Conservation (phyloP, 2,888 invertebrate species). For the Eledone cirrhosa region DNA sequence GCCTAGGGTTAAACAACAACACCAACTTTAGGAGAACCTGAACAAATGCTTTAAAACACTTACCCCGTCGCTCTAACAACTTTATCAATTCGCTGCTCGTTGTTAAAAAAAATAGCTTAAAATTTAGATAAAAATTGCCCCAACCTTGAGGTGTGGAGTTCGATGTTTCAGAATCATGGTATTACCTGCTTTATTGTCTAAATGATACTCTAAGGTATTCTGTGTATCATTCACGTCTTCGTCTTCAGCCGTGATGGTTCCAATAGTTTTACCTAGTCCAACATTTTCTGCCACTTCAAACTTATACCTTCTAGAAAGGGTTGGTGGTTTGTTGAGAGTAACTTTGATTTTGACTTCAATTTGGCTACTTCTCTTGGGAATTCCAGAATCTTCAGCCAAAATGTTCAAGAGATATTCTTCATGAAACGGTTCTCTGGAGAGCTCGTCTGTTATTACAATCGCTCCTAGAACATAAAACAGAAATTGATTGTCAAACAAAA, state of each 20-base stretch:
- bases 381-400: slow-evolving; percentile 31
- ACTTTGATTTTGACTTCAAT: slow-evolving; percentile 27
- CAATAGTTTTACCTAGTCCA: slow-evolving; percentile 17
- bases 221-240: slow-evolving; percentile 6
- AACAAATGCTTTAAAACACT: too few relatives aligned
- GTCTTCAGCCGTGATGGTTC: slow-evolving; percentile 20
- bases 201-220: neutral
- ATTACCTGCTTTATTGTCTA: neutral
- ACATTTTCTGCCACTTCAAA: slow-evolving; percentile 30
- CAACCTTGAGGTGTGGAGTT: too few relatives aligned
- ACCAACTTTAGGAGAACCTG: too few relatives aligned
- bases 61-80: too few relatives aligned
- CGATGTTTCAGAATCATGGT: too few relatives aligned
- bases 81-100: too few relatives aligned
- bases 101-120: too few relatives aligned
- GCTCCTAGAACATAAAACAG: slow-evolving; percentile 23
- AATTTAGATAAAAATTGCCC: too few relatives aligned
- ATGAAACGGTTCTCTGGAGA: slow-evolving; percentile 25
- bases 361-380: slow-evolving; percentile 27
- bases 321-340: slow-evolving; percentile 30
- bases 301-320: slow-evolving; percentile 7
- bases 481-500: too few relatives aligned
- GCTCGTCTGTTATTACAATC: slow-evolving; percentile 20
- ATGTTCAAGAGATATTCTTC: slow-evolving; percentile 29
- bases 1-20: too few relatives aligned